Percentiles rank a stretch among this genome's conserved stretches.
These are phyloP conservation scores for Desmodus rotundus DNA, from an alignment of 2,113 vertebrate species.

Conservation along the genomic window DNA sequence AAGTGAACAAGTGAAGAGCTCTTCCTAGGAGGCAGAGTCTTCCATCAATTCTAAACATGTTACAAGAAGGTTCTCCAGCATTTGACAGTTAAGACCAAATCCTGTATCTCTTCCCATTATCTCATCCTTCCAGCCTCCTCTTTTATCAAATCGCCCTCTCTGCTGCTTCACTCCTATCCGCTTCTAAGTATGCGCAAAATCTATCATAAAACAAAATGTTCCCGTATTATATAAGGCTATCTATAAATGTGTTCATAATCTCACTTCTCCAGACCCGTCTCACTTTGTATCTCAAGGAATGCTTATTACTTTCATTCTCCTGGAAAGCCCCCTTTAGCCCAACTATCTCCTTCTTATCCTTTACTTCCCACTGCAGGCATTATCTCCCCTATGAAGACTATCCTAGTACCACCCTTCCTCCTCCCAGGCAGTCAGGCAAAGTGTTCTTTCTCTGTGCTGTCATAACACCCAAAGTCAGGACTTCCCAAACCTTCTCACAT, in stretches of 20 bases:
- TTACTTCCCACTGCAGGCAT: not conserved
- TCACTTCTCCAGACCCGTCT: not conserved
- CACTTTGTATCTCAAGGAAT: not conserved
- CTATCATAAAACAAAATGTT: not conserved
- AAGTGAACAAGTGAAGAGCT: slow-evolving; percentile 1
- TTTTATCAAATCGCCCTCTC: not conserved
- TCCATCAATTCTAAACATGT: not conserved
- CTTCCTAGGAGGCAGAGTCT: not conserved
- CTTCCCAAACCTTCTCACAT: not conserved
- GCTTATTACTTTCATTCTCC: not conserved
- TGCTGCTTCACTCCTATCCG: not conserved
- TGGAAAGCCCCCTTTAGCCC: not conserved
- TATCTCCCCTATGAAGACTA: not conserved
- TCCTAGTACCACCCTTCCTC: not conserved
- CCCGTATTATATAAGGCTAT: not conserved
- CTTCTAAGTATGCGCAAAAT: not conserved
- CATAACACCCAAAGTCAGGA: not conserved
- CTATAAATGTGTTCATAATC: not conserved
- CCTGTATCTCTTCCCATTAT: not conserved
- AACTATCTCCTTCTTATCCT: not conserved
- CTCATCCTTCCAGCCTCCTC: not conserved
- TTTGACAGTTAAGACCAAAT: not conserved
- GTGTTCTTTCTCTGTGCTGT: not conserved
- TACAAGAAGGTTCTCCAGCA: not conserved
- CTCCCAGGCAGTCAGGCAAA: not conserved